Base-by-base conservation (phyloP, 2,888 invertebrate genomes). In the Lissonota sp. region DNA sequence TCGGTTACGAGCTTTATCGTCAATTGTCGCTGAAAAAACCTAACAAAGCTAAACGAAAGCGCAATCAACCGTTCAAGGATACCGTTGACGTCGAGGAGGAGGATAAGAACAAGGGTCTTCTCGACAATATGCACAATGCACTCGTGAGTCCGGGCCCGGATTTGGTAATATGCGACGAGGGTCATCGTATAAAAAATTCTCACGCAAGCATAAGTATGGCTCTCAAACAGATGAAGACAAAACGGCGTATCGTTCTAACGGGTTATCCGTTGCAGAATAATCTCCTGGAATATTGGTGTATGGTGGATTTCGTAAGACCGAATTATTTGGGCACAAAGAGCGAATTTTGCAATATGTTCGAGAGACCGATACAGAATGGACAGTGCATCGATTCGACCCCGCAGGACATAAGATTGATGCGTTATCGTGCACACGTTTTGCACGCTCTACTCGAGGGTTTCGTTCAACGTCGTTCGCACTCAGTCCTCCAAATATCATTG, bases 221-320 rank as follows among this genome's bases (percentile, higher is more conserved):
- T 0, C 93, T 99, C 53, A 99, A 99, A 91, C 97, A 98, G 90
- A 98, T 99, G 93, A 94, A 96, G 86, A 99, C 99, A 0, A 97
- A 98, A 90, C 95, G 99, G 12, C 94, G 99, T 83, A 96, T 99
- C 12, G 99, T 99, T 0, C 94, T 99, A 40, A 99, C 99, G 2
- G 99, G 99, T 3, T 99, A 99, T 93, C 99, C 99, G 0, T 94
- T 99, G 8, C 99, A 99, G 93, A 99, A 99, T 92, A 99, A 99
- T 92, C 94, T 99, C 14, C 93, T 98, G 74, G 98, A 98, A 91
- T 99, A 99, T 92, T 99, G 98, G 98, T 99, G 99, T 91, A 99
- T 99, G 99, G 99, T 99, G 0, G 99, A 99, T 92, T 99, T 99
- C 93, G 99, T 99, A 0, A 95, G 99, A 26, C 99, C 99, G 0